Evolutionary conservation across 2,888 invertebrate species (phyloP).

Genomic region (Galerucella calmariensis): DNA sequence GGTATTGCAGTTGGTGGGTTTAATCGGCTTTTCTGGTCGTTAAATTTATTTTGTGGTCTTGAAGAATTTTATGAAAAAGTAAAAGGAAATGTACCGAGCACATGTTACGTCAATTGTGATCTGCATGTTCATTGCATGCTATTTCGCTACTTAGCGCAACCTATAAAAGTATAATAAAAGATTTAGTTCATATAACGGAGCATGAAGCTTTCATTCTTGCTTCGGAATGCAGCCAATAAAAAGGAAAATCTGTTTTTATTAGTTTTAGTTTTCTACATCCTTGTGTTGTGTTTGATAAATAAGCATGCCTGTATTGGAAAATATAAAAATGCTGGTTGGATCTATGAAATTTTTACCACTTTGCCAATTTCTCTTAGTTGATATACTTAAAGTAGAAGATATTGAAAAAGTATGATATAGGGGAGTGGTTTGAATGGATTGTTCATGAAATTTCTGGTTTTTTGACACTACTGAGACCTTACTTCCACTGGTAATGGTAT

Average conservation of each 20-base stretch:
- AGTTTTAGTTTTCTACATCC: no score
- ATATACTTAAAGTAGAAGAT: no score
- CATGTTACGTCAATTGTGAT: conserved; percentile 3
- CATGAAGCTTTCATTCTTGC: background rate
- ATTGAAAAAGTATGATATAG: no score
- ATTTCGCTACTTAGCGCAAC: background rate
- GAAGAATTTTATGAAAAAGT: background rate
- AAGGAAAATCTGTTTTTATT: background rate
- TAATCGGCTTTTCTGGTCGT: conserved; percentile 25
- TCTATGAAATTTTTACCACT: no score
- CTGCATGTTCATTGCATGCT: background rate
- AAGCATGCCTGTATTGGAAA: no score
- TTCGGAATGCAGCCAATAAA: background rate
- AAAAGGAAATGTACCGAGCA: background rate
- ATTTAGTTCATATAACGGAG: background rate
- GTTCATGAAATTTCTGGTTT: no score
- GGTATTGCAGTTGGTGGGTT: conserved; percentile 16
- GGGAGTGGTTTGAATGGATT: no score
- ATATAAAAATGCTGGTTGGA: no score
- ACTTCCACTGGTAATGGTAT: no score
- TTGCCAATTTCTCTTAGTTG: no score
- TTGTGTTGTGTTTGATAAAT: no score
- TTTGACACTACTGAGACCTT: no score
- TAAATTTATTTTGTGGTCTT: conserved; percentile 22
- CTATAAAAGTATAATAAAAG: conserved; percentile 2